phyloP scores from a whole-genome alignment of 2,113 vertebrate species.

The Melanostigma gelatinosum region DNA sequence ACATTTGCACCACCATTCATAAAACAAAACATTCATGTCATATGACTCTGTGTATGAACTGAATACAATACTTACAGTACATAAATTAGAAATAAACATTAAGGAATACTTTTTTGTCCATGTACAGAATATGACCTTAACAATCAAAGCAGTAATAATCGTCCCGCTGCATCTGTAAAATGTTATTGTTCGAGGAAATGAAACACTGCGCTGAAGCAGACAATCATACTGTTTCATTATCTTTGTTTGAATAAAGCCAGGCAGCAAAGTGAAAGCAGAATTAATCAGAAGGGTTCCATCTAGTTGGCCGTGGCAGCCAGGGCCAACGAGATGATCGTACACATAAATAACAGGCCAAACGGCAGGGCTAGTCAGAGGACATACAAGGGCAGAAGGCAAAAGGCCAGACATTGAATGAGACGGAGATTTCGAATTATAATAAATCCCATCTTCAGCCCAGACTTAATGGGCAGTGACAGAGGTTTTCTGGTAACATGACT shows the following conservation, averaged over 20 bases:
- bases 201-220: constrained; percentile 14
- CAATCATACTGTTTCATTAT: constrained; percentile 45
- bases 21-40: constrained; percentile 8
- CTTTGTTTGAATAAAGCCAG: constrained; percentile 39
- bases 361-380: constrained; percentile 62
- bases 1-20: constrained; percentile 14
- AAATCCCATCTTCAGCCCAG: constrained; percentile 49
- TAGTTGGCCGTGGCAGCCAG: constrained; percentile 46
- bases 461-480: constrained; percentile 60
- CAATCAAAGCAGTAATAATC: constrained; percentile 5
- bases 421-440: constrained; percentile 63
- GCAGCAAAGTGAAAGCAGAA: constrained; percentile 42
- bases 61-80: not conserved
- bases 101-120: not conserved
- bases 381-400: constrained; percentile 70
- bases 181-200: constrained; percentile 41
- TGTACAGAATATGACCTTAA: constrained; percentile 6
- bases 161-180: constrained; percentile 12
- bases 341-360: constrained; percentile 71
- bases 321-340: constrained; percentile 61
- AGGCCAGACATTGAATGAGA: constrained; percentile 70
- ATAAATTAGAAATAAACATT: not conserved
- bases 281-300: constrained; percentile 61
- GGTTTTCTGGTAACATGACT: constrained; percentile 26
- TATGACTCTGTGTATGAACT: not conserved